These are phyloP conservation scores for Trichogramma evanescens DNA, from an alignment of 2,888 invertebrate species.

Conservation along the genomic window DNA sequence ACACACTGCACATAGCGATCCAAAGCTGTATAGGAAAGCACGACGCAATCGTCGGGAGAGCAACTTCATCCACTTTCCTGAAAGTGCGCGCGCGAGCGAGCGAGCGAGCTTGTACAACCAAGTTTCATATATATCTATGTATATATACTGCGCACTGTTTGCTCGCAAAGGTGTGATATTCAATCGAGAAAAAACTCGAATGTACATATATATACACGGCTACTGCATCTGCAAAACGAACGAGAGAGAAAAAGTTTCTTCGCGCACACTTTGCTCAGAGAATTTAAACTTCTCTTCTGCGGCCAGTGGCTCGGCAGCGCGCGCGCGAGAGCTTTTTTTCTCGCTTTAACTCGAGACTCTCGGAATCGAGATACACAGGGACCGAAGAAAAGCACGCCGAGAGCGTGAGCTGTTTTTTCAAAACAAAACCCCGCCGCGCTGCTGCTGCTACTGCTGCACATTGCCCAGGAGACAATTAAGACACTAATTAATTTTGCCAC, in stretches of 20 bases:
- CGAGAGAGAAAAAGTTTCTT: too few relatives aligned
- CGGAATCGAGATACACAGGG: not conserved
- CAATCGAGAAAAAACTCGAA: not conserved
- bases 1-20: too few relatives aligned
- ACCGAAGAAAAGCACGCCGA: too few relatives aligned
- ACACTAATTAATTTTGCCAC: too few relatives aligned
- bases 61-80: slow-evolving; percentile 5
- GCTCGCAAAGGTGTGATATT: not conserved
- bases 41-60: slow-evolving; percentile 30
- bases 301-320: not conserved
- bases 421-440: too few relatives aligned
- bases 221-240: too few relatives aligned
- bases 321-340: not conserved
- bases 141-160: not conserved
- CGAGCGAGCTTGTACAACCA: not conserved
- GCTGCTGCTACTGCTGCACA: too few relatives aligned
- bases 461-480: too few relatives aligned
- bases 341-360: not conserved
- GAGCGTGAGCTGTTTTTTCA: too few relatives aligned
- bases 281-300: not conserved
- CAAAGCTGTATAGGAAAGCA: not conserved
- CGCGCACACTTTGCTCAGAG: too few relatives aligned
- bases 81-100: slow-evolving; percentile 15
- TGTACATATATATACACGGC: too few relatives aligned
- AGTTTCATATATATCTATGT: not conserved